Conservation (phyloP, 2,888 invertebrate species). For the Campopleginae sp. region DNA sequence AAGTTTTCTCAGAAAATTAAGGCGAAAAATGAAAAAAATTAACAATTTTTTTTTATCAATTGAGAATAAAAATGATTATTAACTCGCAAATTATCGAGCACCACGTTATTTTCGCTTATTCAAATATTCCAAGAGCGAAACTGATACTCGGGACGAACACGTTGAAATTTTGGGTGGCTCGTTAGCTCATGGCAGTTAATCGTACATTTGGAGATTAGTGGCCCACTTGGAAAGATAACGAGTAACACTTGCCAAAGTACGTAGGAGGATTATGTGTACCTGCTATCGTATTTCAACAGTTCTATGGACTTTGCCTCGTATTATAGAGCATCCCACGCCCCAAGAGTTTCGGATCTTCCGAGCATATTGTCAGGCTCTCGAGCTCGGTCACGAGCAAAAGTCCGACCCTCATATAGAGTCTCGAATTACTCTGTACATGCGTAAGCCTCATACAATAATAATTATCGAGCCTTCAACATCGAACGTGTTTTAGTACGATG, state of each 20-base stretch:
- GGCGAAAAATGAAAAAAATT: not conserved
- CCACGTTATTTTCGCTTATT: not conserved
- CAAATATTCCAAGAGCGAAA: conserved; percentile 10
- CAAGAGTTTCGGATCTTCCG: not conserved
- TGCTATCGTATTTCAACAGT: conserved; percentile 49
- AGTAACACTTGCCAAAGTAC: conserved; percentile 55
- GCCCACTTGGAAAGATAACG: conserved; percentile 45
- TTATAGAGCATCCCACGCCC: conserved; percentile 4
- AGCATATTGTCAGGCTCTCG: conserved; percentile 22
- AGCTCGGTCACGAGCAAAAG: conserved; percentile 23
- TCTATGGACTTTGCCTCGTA: conserved; percentile 28
- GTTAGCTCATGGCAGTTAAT: conserved; percentile 24
- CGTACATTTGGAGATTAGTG: conserved; percentile 46
- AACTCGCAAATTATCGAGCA: not conserved
- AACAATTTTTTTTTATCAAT: no score
- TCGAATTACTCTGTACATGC: conserved; percentile 30
- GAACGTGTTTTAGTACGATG: not conserved
- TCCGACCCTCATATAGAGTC: conserved; percentile 46
- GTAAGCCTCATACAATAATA: conserved; percentile 10
- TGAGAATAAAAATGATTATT: no score
- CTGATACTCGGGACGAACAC: conserved; percentile 3
- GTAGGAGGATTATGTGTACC: conserved; percentile 24
- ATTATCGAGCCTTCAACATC: conserved; percentile 20
- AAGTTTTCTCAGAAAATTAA: not conserved
- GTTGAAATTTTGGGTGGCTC: conserved; percentile 5